Evolutionary conservation across 1,140 invertebrate genomes (phyloP), one percentile per base, ranked within the genome.

Genomic region (Diachasma alloeum): DNA sequence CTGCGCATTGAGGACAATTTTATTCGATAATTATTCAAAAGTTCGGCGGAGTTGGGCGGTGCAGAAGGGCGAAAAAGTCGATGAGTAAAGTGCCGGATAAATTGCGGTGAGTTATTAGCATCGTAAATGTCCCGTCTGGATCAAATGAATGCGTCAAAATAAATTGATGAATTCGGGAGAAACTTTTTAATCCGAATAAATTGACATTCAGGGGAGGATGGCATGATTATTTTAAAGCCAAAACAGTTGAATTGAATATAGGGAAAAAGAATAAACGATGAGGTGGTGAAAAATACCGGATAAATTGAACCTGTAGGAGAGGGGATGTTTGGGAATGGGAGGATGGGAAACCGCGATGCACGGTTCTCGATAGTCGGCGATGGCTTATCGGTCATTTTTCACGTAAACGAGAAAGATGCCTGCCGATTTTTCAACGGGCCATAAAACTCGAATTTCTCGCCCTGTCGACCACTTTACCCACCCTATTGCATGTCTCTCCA

Each of bases 1-100:
- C 66, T 39, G 36, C 71, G 70, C 67, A 84, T 84, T 76, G 80
- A 78, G 42, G 17, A 69, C 36, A 76, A 68, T 79, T 77, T 53
- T 53, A 76, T 74, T 63, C 79, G 78, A 83, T 86, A 89, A 89
- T 88, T 89, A 88, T 87, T 86, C 86, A 83, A 83, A 82, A 87
- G 81, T 83, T 87, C 83, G 83, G 74, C 80, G 76, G 26, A 19
- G 8, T 39, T 10, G 66, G n/a, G 9, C 11, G n/a, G 26, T 53
- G 36, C 36, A 68, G n/a, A 63, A 15, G 24, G 24, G 59, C 59
- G 53, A 63, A 26, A 63, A 63, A 63, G 11, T 63, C 59, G 24
- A 63, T 63, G 11, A 53, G 48, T 26, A 26, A 31, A 24, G 59
- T 63, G 24, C 59, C 15, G 59, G 24, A 63, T 63, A 63, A 63